Evolutionary conservation across 2,797 vertebrate species (phyloP).

Genomic region (Betta splendens): DNA sequence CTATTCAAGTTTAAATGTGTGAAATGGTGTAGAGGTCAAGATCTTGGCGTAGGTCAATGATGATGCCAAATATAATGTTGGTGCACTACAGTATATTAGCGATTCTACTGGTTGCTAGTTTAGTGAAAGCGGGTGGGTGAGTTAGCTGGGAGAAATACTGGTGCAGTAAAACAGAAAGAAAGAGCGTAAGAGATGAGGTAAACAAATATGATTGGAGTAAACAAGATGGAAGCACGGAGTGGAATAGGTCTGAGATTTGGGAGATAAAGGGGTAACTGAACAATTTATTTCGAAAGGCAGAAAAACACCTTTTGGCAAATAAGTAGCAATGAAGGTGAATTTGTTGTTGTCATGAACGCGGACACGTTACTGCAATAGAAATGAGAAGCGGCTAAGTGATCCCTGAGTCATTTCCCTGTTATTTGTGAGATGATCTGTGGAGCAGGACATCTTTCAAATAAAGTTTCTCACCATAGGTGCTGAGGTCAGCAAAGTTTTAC

Average conservation of each 20-base stretch:
- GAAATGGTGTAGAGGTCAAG: slow-evolving; percentile 6
- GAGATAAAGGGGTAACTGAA: slow-evolving; percentile 15
- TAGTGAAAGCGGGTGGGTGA: too few species aligned
- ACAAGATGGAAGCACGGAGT: slow-evolving; percentile 10
- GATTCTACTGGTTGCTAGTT: neutral
- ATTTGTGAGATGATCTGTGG: slow-evolving; percentile 15
- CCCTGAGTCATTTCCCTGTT: slow-evolving; percentile 22
- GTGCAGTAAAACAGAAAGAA: neutral
- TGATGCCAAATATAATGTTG: neutral
- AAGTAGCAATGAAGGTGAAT: slow-evolving; percentile 32
- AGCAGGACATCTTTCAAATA: neutral
- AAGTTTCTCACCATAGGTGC: neutral
- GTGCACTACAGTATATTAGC: neutral
- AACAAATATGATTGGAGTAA: slow-evolving; percentile 24
- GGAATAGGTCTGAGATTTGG: slow-evolving; percentile 15
- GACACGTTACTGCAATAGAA: slow-evolving; percentile 30
- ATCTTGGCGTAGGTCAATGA: neutral
- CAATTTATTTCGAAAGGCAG: slow-evolving; percentile 23
- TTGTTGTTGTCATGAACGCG: slow-evolving; percentile 25
- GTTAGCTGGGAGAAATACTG: neutral
- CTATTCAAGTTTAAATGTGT: neutral
- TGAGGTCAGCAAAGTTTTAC: neutral
- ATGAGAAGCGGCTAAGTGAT: slow-evolving; percentile 30
- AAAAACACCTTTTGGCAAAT: slow-evolving; percentile 36
- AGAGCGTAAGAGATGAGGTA: slow-evolving; percentile 4